Conservation (phyloP, 2,888 invertebrate genomes). For the Andrena camellia region DNA sequence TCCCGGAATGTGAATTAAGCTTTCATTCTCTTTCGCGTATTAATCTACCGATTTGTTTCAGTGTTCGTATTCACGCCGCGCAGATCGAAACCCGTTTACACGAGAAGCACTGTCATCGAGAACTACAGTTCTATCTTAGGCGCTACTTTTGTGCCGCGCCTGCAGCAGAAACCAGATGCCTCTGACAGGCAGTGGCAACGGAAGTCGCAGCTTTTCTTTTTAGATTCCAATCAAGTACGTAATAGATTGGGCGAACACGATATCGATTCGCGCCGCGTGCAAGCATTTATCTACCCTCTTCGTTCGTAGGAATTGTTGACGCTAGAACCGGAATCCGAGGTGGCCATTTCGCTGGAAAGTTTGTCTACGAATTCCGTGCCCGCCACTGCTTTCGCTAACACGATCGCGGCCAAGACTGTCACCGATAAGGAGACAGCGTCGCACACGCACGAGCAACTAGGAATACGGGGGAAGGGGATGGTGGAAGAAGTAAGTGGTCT, state of each 20-base stretch:
- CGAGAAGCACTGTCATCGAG: slow-evolving; percentile 85
- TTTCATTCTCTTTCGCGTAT: background rate
- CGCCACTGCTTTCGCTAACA: slow-evolving; percentile 85
- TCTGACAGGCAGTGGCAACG: slow-evolving; percentile 86
- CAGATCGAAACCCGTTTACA: slow-evolving; percentile 87
- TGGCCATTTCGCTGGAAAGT: slow-evolving; percentile 82
- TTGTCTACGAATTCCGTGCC: slow-evolving; percentile 81
- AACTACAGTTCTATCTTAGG: slow-evolving; percentile 84
- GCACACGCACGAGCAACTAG: slow-evolving; percentile 82
- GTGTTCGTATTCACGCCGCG: slow-evolving; percentile 89
- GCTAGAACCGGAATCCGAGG: slow-evolving; percentile 84
- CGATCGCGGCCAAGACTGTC: slow-evolving; percentile 83
- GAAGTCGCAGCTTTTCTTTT: slow-evolving; percentile 88
- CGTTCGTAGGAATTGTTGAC: slow-evolving; percentile 85
- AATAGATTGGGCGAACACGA: background rate
- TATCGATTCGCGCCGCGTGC: background rate
- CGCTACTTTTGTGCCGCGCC: slow-evolving; percentile 87
- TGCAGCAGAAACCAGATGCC: slow-evolving; percentile 80
- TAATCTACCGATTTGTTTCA: slow-evolving; percentile 75
- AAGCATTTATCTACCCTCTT: background rate
- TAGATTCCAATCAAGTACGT: slow-evolving; percentile 87
- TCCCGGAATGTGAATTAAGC: too few relatives aligned
- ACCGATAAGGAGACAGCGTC: slow-evolving; percentile 74
- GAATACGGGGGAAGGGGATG: slow-evolving; percentile 83
- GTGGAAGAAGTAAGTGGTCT: slow-evolving; percentile 85